phyloP scores from a whole-genome alignment of 2,113 vertebrate species.

The Bothrops jararaca region DNA sequence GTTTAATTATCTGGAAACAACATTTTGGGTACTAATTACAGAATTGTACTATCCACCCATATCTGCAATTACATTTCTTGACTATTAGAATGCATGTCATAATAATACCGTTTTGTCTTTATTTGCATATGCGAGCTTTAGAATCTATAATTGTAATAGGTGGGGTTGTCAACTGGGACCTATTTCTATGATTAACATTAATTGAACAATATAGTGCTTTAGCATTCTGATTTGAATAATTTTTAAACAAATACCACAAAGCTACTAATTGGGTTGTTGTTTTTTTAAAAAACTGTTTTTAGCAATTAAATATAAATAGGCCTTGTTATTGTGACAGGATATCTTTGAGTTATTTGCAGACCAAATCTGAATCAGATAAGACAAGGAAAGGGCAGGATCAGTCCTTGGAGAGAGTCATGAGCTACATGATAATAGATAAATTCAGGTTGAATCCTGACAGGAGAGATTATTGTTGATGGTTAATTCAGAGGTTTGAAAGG shows the following conservation, averaged over 20 bases:
- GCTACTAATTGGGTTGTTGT: constrained; percentile 33
- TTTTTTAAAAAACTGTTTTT: constrained; percentile 18
- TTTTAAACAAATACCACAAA: constrained; percentile 50
- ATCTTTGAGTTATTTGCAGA: background rate
- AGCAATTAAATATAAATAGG: constrained; percentile 29
- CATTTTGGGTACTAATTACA: constrained; percentile 45
- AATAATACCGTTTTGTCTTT: constrained; percentile 49
- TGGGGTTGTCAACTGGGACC: constrained; percentile 56
- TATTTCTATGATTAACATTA: constrained; percentile 69
- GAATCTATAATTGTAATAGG: constrained; percentile 56
- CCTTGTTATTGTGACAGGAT: background rate
- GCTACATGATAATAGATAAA: background rate
- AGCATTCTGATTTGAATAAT: constrained; percentile 45
- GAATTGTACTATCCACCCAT: constrained; percentile 44
- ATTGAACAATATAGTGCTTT: constrained; percentile 61
- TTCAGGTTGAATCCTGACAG: background rate
- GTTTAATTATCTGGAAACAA: constrained; percentile 55
- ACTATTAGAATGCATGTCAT: constrained; percentile 51
- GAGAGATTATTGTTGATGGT: background rate
- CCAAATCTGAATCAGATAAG: background rate
- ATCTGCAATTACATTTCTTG: constrained; percentile 59
- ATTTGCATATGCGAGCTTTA: constrained; percentile 56
- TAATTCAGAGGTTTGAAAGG: background rate
- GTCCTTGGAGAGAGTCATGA: background rate
- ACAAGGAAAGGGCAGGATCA: background rate